Base-by-base conservation (phyloP, 2,888 invertebrate genomes). In the Hypomecis punctinalis region DNA sequence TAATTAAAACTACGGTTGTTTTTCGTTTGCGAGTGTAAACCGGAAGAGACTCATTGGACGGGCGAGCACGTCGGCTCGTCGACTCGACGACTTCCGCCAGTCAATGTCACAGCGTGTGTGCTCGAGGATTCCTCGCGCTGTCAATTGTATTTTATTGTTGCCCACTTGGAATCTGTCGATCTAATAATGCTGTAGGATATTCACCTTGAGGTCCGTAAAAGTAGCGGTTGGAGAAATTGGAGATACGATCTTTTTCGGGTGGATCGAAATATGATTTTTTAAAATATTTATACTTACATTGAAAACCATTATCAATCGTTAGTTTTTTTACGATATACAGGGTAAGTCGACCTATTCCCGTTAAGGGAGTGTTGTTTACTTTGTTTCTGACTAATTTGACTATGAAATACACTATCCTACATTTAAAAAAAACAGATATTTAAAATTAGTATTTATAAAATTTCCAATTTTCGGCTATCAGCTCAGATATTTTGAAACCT, bases 41-140 rank as follows among this genome's bases (percentile, higher is more conserved):
- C 85, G 89, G 89, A 90, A 89, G 80, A 68, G 69, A 69, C 76
- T 84, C 79, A 84, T 90, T 88, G 85, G 83, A 80, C 77, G 83
- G 82, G 78, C 78, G 76, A 82, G 82, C 83, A 79, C 84, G 83
- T 82, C 77, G 83, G 80, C 83, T 83, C 82, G 76, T 78, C 23
- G 49, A 51, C 11, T 51, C 49, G 49, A 1, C 76, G 78, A 78
- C 84, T 87, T 89, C 89, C 89, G 86, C 79, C 79, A 83, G 82
- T 83, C 87, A 88, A 83, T 84, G 88, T 84, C 85, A 68, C 66
- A 43, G n/a, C 51, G 47, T 42, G 65, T 52, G 49, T 45, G 35
- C 49, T 62, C 42, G 71, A 63, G 67, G 70, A 69, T 66, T 72
- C 69, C 64, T 57, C 68, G 67, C 63, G 61, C 56, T 71, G 65